Conservation (phyloP, 2,797 vertebrate genomes). For the Rousettus madagascariensis region DNA sequence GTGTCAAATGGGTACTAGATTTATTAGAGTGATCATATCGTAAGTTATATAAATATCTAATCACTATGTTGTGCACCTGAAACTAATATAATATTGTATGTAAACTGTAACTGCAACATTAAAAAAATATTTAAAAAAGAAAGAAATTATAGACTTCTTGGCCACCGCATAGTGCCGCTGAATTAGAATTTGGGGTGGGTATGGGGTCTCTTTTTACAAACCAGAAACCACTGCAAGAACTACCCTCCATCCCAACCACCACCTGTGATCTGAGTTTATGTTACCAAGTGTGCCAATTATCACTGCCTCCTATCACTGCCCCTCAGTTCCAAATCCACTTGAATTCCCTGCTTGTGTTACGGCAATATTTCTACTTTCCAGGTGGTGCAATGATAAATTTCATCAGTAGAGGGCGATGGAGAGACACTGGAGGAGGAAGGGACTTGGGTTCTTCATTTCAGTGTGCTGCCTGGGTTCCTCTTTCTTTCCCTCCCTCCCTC, state of each 20-base stretch:
- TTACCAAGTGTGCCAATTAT: background rate
- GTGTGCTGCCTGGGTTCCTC: background rate
- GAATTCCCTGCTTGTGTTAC: background rate
- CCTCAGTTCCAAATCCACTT: background rate
- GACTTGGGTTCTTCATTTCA: background rate
- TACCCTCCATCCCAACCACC: background rate
- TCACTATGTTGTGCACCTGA: no score
- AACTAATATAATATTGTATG: no score
- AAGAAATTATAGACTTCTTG: background rate
- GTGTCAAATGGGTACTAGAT: no score
- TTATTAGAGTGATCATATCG: no score
- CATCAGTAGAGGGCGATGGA: background rate
- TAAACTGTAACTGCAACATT: no score
- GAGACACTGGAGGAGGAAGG: background rate
- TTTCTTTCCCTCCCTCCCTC: background rate
- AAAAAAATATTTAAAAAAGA: no score
- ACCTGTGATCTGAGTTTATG: background rate
- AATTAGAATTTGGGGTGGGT: background rate
- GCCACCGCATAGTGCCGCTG: no score
- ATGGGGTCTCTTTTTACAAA: background rate
- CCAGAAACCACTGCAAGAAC: background rate
- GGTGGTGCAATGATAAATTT: fast-evolving
- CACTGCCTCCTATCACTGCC: background rate
- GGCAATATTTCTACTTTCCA: fast-evolving
- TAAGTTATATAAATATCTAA: no score